Base-by-base conservation (phyloP, 2,888 invertebrate genomes). In the Hypomecis atomaria region DNA sequence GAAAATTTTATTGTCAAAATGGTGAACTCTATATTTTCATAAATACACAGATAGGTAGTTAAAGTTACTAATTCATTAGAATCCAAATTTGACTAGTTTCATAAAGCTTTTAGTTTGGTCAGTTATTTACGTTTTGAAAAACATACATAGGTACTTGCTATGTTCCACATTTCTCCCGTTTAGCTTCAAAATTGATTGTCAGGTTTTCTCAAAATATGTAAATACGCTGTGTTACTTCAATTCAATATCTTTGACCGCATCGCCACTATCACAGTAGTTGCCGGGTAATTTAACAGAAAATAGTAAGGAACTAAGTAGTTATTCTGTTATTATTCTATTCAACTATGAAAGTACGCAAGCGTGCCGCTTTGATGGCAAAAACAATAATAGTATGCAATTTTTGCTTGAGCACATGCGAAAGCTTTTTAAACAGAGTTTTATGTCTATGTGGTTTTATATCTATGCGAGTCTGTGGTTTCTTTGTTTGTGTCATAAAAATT, bases 301-400 rank as follows among this genome's bases (percentile, higher is more conserved):
- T 40, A 40, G 10, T 40, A 40, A 3, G 40, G 9, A 40, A 8
- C 10, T 8, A 9, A 40, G 40, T 0, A 40, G 50, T 50, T 50
- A 5, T 38, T 52, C 52, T 52, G 52, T 10, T 52, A 40, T 23
- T 52, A 23, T 40, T 42, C 40, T 52, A 52, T 40, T 52, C 40
- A 4, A 0, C n/a, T 9, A n/a, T 33, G 33, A 50, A 58, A 68
- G 73, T 66, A 69, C 37, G 65, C 61, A 69, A 77, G 79, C 76
- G 79, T 77, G 76, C 74, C 69, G 75, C 72, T 69, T 68, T 48
- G 73, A 71, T 69, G 48, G 67, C 66, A 81, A 82, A 80, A 82
- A 82, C 76, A 44, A 54, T 71, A 76, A 76, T 82, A 74, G 76
- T 75, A 72, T 72, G 77, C 76, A 77, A 77, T 79, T 77, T 75